phyloP scores from a whole-genome alignment of 2,113 vertebrate genomes.

The Diphyllodes magnificus region DNA sequence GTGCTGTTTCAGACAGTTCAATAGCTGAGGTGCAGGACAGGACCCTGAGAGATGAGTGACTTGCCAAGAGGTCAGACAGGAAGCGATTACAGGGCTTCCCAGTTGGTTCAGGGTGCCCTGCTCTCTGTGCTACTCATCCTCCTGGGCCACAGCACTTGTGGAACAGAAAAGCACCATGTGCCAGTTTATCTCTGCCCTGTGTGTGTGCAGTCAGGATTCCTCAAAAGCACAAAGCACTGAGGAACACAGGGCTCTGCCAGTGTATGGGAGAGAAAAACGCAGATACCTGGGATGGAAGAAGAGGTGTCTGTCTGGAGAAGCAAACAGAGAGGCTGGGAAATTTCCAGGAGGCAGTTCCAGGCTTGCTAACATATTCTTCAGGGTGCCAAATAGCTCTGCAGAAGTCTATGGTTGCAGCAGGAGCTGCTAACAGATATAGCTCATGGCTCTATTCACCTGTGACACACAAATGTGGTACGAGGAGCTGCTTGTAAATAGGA shows the following conservation, averaged over 20 bases:
- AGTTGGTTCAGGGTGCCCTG: background rate
- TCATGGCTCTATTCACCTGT: slow-evolving; percentile 55
- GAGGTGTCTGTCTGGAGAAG: background rate
- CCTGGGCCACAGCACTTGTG: background rate
- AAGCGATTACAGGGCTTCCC: background rate
- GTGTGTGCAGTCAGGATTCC: background rate
- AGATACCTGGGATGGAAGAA: background rate
- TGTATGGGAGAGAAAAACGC: background rate
- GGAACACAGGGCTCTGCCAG: background rate
- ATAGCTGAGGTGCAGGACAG: background rate
- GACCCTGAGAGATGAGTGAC: background rate
- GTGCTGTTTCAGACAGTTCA: background rate
- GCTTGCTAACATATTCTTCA: background rate
- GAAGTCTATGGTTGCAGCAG: background rate
- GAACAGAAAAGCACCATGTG: background rate
- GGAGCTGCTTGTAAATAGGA: slow-evolving; percentile 15
- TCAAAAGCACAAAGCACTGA: slow-evolving; percentile 31
- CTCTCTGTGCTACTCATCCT: background rate
- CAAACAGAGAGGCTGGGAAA: slow-evolving; percentile 18
- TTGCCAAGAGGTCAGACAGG: background rate
- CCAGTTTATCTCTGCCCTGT: background rate
- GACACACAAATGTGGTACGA: background rate
- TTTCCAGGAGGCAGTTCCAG: slow-evolving; percentile 56
- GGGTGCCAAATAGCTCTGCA: slow-evolving; percentile 49
- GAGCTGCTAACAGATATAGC: slow-evolving; percentile 62